Evolutionary conservation across 2,888 invertebrate species (phyloP).

Genomic region (Pomacea canaliculata): DNA sequence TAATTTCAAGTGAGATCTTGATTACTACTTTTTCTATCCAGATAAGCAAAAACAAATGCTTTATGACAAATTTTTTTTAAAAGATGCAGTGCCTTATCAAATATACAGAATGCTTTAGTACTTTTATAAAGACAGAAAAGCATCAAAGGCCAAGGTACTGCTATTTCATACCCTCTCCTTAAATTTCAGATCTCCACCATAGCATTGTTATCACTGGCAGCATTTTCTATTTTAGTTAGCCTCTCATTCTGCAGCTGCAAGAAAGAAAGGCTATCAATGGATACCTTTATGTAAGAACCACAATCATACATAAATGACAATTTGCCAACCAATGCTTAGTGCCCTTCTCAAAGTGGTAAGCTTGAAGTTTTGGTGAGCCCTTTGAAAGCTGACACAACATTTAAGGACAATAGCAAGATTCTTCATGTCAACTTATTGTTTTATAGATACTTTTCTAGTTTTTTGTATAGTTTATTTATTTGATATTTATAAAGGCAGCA

Average conservation of each 20-base stretch:
- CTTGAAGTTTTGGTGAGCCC: background rate
- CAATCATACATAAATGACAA: too few species aligned
- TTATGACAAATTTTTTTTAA: too few species aligned
- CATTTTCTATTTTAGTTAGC: slow-evolving; percentile 56
- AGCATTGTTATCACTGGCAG: slow-evolving; percentile 59
- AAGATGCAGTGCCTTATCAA: background rate
- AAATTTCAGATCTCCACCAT: slow-evolving; percentile 59
- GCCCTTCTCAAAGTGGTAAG: background rate
- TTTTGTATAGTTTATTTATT: too few species aligned
- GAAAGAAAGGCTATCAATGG: background rate
- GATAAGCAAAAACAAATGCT: too few species aligned
- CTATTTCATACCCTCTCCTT: slow-evolving; percentile 56
- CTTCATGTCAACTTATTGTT: too few species aligned
- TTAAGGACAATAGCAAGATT: too few species aligned
- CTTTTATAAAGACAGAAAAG: background rate
- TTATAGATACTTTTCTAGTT: too few species aligned
- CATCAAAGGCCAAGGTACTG: background rate
- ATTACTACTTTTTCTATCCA: too few species aligned
- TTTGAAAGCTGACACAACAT: background rate
- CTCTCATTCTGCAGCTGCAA: slow-evolving; percentile 57
- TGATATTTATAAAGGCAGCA: too few species aligned
- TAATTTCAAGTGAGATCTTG: too few species aligned
- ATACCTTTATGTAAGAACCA: background rate
- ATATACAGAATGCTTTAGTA: background rate
- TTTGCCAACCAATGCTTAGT: too few species aligned